These are phyloP conservation scores for Gobio gobio DNA, from an alignment of 2,113 vertebrate genomes.

Conservation along the genomic window DNA sequence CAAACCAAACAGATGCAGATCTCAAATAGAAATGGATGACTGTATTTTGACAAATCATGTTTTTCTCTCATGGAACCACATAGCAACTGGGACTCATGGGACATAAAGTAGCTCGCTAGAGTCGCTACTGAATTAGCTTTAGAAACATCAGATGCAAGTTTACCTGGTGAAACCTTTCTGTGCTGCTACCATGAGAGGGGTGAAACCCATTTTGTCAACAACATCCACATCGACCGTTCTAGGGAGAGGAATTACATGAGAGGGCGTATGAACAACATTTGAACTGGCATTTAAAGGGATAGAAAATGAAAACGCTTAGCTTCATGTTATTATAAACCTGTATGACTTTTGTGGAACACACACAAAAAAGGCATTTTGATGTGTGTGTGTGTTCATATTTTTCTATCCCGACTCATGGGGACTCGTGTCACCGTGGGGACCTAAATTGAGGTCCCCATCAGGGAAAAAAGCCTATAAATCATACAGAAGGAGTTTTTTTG, in stretches of 20 bases:
- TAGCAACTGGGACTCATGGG: background rate
- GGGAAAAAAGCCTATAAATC: too few relatives aligned
- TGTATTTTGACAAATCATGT: background rate
- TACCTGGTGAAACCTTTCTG: slow-evolving; percentile 77
- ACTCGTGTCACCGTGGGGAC: too few relatives aligned
- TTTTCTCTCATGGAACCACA: background rate
- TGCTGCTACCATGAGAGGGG: slow-evolving; percentile 76
- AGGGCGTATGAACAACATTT: background rate
- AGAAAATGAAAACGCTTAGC: background rate
- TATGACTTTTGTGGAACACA: too few relatives aligned
- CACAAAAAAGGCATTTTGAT: too few relatives aligned
- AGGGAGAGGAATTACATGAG: slow-evolving; percentile 28
- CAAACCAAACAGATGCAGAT: slow-evolving; percentile 26
- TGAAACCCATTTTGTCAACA: slow-evolving; percentile 73
- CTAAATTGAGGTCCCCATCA: too few relatives aligned
- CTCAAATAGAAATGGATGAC: background rate
- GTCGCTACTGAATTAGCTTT: background rate
- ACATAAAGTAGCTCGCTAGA: background rate
- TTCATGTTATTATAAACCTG: too few relatives aligned
- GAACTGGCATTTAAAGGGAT: background rate
- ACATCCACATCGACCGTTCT: slow-evolving; percentile 71
- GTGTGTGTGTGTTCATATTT: too few relatives aligned
- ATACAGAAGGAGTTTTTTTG: too few relatives aligned
- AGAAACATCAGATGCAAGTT: background rate
- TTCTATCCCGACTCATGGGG: too few relatives aligned